Percentiles rank a stretch among this genome's conserved stretches.
phyloP scores from a whole-genome alignment of 2,888 invertebrate species.

The Colletes collaris region DNA sequence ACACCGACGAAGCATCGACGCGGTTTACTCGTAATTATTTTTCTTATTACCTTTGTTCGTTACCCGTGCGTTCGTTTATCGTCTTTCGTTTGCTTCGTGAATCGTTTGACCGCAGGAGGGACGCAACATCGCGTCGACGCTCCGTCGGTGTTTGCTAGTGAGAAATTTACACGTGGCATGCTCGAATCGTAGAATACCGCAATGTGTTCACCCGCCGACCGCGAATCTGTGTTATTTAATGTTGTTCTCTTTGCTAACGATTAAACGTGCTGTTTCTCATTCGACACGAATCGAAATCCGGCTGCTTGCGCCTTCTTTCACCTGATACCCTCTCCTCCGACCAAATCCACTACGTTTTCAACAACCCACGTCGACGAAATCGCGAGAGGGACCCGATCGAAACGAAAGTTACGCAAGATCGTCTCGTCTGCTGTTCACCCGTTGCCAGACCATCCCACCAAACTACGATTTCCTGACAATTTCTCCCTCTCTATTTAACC shows the following conservation, averaged over 20 bases:
- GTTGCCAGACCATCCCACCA: too few relatives aligned
- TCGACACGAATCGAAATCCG: background rate
- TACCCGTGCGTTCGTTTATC: background rate
- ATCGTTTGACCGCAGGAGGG: background rate
- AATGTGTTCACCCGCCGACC: constrained; percentile 78
- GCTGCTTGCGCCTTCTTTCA: too few relatives aligned
- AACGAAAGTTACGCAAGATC: constrained; percentile 1
- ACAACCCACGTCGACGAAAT: background rate
- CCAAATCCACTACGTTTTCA: too few relatives aligned
- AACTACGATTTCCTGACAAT: too few relatives aligned
- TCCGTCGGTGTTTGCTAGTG: constrained; percentile 22
- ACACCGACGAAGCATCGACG: constrained; percentile 31
- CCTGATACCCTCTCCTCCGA: background rate
- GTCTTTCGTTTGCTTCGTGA: background rate
- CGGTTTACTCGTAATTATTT: background rate
- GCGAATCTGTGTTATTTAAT: constrained; percentile 72
- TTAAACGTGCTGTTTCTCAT: constrained; percentile 63
- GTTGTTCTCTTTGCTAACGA: constrained; percentile 68
- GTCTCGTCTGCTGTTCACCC: background rate
- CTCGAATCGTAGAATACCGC: constrained; percentile 68
- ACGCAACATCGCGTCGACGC: constrained; percentile 15
- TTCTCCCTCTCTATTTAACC: too few relatives aligned
- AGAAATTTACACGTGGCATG: constrained; percentile 42
- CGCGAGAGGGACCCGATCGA: background rate
- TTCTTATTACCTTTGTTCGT: background rate